A percentile compares a stretch with the other conserved stretches of the same genome.
phyloP scores from a whole-genome alignment of 1,140 invertebrate species.

The Medauroidea extradentata region DNA sequence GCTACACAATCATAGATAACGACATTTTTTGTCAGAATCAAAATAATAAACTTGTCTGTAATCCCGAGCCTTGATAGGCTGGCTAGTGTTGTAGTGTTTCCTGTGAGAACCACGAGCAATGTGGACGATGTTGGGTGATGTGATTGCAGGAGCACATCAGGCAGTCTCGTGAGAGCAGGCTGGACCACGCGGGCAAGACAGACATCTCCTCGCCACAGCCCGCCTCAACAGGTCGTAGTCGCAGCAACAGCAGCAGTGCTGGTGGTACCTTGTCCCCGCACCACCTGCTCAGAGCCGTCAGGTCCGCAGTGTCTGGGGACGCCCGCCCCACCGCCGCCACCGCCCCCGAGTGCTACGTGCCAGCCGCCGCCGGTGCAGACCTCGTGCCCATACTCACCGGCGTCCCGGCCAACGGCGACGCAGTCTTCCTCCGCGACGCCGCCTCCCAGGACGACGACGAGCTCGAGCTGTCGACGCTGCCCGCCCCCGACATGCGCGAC shows the following conservation, averaged over 20 bases:
- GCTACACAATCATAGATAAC: no score
- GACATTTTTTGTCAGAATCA: no score
- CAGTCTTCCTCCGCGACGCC: slow-evolving; percentile 9
- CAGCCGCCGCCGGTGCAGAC: slow-evolving; percentile 42
- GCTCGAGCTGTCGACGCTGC: slow-evolving; percentile 13
- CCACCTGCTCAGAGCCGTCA: slow-evolving; percentile 23
- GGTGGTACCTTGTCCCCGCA: slow-evolving; percentile 15
- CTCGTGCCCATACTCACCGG: slow-evolving; percentile 45
- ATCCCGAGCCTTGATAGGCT: no score
- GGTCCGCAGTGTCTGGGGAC: no score
- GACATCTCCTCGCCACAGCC: slow-evolving; percentile 35
- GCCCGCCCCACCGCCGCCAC: slow-evolving; percentile 29
- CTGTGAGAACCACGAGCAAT: no score
- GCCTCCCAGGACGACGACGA: slow-evolving; percentile 22
- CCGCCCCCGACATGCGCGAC: slow-evolving; percentile 62
- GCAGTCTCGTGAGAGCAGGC: slow-evolving; percentile 68
- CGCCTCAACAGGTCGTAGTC: slow-evolving; percentile 19
- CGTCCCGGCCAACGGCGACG: slow-evolving; percentile 18
- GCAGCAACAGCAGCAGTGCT: background rate
- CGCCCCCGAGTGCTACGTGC: slow-evolving; percentile 46
- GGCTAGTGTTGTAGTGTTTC: no score
- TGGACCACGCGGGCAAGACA: slow-evolving; percentile 61
- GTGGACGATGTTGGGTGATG: no score
- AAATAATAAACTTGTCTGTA: no score
- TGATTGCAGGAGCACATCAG: slow-evolving; percentile 66